Conservation (phyloP, 2,888 invertebrate genomes). For the Trichopoda pennipes region DNA sequence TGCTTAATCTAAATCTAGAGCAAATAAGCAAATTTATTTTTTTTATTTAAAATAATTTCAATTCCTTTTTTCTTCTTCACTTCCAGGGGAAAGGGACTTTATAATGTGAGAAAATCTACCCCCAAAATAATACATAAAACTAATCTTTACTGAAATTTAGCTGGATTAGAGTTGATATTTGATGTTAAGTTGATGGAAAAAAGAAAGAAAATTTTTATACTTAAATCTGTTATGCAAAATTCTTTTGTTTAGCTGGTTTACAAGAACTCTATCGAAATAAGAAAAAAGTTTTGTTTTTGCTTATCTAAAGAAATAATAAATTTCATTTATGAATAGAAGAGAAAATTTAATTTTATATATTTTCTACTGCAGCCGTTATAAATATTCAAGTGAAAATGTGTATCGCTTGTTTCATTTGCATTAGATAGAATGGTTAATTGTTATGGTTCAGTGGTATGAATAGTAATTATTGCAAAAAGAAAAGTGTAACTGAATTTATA, state of each 20-base stretch:
- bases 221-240: slow-evolving; percentile 55
- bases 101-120: slow-evolving; percentile 71
- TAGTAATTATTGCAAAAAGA: slow-evolving; percentile 6
- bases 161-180: slow-evolving; percentile 34
- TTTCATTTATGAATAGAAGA: slow-evolving; percentile 30
- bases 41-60: slow-evolving; percentile 34
- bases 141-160: slow-evolving; percentile 58
- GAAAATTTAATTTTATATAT: slow-evolving; percentile 45
- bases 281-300: slow-evolving; percentile 61
- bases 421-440: slow-evolving; percentile 36
- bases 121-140: slow-evolving; percentile 55
- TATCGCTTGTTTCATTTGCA: slow-evolving; percentile 39
- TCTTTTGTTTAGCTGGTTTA: slow-evolving; percentile 34
- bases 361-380: slow-evolving; percentile 51
- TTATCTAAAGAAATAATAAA: slow-evolving; percentile 54
- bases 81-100: slow-evolving; percentile 15
- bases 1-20: slow-evolving; percentile 53
- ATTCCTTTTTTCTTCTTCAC: background rate
- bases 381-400: slow-evolving; percentile 49
- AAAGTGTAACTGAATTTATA: slow-evolving; percentile 3
- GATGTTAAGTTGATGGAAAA: slow-evolving; percentile 27
- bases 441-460: slow-evolving; percentile 13
- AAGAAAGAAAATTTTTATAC: slow-evolving; percentile 38
- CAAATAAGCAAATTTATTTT: slow-evolving; percentile 47
- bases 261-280: background rate